Evolutionary conservation across 2,888 invertebrate species (phyloP), one percentile per base, ranked within the genome.

Genomic region (Ferrisia virgata): DNA sequence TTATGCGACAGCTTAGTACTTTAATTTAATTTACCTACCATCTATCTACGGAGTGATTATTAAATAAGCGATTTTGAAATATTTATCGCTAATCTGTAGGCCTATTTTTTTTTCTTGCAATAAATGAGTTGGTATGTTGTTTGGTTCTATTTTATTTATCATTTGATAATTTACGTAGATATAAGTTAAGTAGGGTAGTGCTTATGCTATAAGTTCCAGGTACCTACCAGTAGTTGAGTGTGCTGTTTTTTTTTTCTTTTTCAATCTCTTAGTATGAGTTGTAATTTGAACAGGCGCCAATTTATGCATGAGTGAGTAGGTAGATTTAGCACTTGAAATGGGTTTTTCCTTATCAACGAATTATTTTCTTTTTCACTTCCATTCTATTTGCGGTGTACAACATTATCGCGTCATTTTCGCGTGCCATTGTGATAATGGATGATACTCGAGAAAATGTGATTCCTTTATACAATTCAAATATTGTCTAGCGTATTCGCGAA

Each of bases 381-480:
- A 81, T 81, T 81, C 81, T 81, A 81, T 81, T 69, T 69, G 40
- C 69, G 4, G 22, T 28, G 72, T 82, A 72, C 82, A 31, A 72
- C 82, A 72, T 82, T 72, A 82, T 82, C 82, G 64, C 69, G 72
- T 72, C 40, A 79, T 72, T 72, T 82, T 82, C 31, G 36, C 39
- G 69, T 40, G 72, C 82, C 64, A 72, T 69, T 72, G 72, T 82
- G 28, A 72, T 82, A 82, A 69, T 82, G 69, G 69, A 72, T 43
- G 82, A 72, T 72, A 82, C 82, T 82, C 43, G 82, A 82, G 47
- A 82, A 33, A 72, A 82, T 72, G 82, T 40, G 82, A 82, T 82
- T 82, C 82, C 69, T 25, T 82, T 39, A 69, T 64, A 82, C 82
- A 82, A 82, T 82, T 82, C 82, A 82, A 82, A 82, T 82, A 82